Conservation (phyloP, 2,888 invertebrate species). For the Azorinus chamasolen region DNA sequence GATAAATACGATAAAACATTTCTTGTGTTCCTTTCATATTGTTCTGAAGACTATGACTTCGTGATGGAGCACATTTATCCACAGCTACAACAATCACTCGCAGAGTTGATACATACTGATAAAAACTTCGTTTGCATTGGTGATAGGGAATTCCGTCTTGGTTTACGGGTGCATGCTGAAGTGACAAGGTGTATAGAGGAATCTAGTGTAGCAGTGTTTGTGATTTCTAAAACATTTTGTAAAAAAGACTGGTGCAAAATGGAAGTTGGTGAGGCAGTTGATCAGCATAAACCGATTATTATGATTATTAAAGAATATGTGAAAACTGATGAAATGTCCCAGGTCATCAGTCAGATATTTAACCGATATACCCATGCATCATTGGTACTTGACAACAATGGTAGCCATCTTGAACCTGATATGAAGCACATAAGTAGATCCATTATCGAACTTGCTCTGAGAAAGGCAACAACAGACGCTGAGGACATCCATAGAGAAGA, state of each 20-base stretch:
- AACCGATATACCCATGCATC: constrained; percentile 25
- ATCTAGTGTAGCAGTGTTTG: too few relatives aligned
- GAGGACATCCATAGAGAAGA: too few relatives aligned
- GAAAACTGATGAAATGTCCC: too few relatives aligned
- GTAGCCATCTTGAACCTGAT: too few relatives aligned
- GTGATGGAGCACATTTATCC: constrained; percentile 26
- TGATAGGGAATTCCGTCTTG: constrained; percentile 18
- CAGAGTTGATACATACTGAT: background rate
- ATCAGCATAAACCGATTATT: constrained; percentile 26
- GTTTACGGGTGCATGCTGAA: constrained; percentile 15
- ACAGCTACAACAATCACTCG: constrained; percentile 4
- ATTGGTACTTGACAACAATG: constrained; percentile 20
- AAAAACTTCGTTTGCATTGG: constrained; percentile 23
- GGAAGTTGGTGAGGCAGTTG: too few relatives aligned
- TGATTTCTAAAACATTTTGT: too few relatives aligned
- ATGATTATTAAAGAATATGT: constrained; percentile 21
- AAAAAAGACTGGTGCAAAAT: too few relatives aligned
- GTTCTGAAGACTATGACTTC: constrained; percentile 21
- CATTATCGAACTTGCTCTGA: too few relatives aligned
- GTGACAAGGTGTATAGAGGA: constrained; percentile 31
- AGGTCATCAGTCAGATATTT: too few relatives aligned
- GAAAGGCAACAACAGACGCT: too few relatives aligned
- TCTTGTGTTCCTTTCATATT: constrained; percentile 27
- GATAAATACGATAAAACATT: background rate
- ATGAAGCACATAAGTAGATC: too few relatives aligned